Conservation (phyloP, 2,113 vertebrate species). For the Mesitornis unicolor region DNA sequence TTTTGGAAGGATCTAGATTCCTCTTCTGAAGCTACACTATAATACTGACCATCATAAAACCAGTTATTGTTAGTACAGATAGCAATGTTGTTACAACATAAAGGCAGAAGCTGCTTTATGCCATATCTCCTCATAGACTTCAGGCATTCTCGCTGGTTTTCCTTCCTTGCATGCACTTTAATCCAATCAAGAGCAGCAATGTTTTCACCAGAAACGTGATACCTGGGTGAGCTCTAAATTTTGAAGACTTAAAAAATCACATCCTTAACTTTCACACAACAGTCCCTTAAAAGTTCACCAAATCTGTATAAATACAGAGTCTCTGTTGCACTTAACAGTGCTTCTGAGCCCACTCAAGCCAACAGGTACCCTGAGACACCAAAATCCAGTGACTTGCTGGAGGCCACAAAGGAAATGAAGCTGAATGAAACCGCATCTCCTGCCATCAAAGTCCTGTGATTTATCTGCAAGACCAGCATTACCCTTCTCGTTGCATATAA, state of each 20-base stretch:
- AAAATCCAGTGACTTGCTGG: background rate
- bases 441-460: background rate
- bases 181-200: background rate
- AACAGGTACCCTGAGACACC: background rate
- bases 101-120: background rate
- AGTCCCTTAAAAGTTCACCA: background rate
- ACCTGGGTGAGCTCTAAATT: background rate
- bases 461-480: background rate
- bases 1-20: background rate
- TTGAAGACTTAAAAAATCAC: background rate
- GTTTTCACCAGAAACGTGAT: background rate
- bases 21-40: background rate
- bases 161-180: background rate
- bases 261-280: background rate
- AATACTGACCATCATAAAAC: background rate
- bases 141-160: background rate
- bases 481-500: background rate
- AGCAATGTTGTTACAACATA: background rate
- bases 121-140: rapidly evolving
- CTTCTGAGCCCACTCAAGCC: background rate
- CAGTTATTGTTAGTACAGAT: background rate
- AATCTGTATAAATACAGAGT: background rate
- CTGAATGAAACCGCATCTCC: background rate
- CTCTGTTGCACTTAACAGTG: background rate
- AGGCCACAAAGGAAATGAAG: background rate